Percentiles rank a stretch among this genome's conserved stretches.
Conservation (phyloP, 2,888 invertebrate species). For the Rhingia campestris region DNA sequence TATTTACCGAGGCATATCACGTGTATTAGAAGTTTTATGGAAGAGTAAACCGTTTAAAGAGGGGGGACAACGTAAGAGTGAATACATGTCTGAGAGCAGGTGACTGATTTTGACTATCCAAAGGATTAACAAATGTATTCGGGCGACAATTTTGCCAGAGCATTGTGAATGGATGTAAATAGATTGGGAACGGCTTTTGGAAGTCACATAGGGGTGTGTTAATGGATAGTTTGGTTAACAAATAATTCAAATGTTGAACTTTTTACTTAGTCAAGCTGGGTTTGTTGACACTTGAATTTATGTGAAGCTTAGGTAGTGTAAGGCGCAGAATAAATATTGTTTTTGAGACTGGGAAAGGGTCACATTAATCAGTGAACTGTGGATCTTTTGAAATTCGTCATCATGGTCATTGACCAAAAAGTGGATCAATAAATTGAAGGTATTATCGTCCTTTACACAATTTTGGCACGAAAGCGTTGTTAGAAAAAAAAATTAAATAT, state of each 20-base stretch:
- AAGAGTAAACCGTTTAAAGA: constrained; percentile 45
- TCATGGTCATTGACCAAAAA: too few species aligned
- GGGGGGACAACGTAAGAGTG: neutral
- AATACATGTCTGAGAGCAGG: constrained; percentile 26
- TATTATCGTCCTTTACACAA: too few species aligned
- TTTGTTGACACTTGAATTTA: neutral
- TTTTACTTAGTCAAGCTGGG: neutral
- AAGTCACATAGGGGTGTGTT: neutral
- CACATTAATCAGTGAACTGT: too few species aligned
- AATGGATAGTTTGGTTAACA: neutral
- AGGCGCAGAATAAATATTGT: too few species aligned
- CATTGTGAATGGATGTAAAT: neutral
- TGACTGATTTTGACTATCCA: constrained; percentile 36
- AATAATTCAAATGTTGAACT: neutral
- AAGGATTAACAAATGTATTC: constrained; percentile 14
- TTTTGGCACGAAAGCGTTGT: too few species aligned
- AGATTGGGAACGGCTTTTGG: neutral
- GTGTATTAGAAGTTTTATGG: constrained; percentile 64
- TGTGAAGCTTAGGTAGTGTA: too few species aligned
- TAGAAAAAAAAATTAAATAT: too few species aligned
- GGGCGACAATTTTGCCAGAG: constrained; percentile 1
- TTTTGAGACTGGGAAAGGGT: too few species aligned
- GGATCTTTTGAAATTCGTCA: too few species aligned
- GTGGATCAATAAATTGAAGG: too few species aligned
- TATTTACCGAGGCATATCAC: constrained; percentile 66